Percentiles rank a stretch among this genome's conserved stretches.
phyloP scores from a whole-genome alignment of 2,113 vertebrate genomes.

The Heteronetta atricapilla region DNA sequence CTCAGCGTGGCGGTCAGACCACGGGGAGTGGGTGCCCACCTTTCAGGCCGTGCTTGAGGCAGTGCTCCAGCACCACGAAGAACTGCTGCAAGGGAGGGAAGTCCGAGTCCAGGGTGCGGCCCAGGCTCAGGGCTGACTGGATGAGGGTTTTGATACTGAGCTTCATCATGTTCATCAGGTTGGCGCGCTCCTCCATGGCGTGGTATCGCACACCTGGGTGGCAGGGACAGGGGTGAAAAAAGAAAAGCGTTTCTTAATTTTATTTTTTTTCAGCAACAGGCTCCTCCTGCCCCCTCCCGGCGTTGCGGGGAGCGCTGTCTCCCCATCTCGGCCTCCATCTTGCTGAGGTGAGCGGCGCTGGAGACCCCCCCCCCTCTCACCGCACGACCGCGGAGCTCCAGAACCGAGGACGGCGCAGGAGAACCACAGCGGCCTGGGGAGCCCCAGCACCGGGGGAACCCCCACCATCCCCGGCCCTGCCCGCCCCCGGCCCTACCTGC shows the following conservation, averaged over 20 bases:
- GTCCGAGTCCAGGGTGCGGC: conserved; percentile 91
- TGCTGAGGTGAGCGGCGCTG: background rate
- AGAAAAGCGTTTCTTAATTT: background rate
- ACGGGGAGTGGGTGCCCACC: conserved; percentile 70
- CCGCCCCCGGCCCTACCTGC: background rate
- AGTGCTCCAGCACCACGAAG: conserved; percentile 95
- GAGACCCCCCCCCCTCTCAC: background rate
- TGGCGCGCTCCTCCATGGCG: conserved; percentile 89
- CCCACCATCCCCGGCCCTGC: background rate
- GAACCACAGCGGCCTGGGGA: too few species aligned
- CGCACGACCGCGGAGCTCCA: too few species aligned
- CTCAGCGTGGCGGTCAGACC: background rate
- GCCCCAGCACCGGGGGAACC: too few species aligned
- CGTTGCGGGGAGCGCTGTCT: background rate
- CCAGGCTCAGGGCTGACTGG: conserved; percentile 92
- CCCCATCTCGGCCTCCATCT: background rate
- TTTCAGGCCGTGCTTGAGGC: conserved; percentile 96
- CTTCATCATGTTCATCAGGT: conserved; percentile 97
- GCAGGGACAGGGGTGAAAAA: background rate
- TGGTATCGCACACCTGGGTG: conserved; percentile 74
- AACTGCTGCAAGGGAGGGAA: conserved; percentile 96
- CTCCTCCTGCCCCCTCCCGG: background rate
- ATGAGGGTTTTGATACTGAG: conserved; percentile 94
- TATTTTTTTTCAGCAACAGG: background rate
- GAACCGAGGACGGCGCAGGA: too few species aligned